Conservation (phyloP, 2,888 invertebrate species). For the Ptychoptera contaminata region DNA sequence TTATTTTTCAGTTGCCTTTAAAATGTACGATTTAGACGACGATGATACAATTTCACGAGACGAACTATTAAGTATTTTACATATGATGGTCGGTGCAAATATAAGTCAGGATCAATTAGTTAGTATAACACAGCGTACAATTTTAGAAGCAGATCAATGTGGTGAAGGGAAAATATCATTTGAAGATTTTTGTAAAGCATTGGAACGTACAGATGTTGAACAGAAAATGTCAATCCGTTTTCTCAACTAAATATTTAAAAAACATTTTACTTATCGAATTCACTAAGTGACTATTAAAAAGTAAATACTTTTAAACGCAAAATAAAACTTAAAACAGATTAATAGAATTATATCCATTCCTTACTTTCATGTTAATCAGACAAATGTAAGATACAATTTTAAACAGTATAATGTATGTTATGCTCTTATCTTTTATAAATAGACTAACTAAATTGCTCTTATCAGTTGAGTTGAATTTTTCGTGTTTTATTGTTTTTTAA, state of each 20-base stretch:
- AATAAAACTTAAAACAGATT: too few relatives aligned
- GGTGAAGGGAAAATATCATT: slow-evolving; percentile 95
- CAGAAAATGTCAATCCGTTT: slow-evolving; percentile 99
- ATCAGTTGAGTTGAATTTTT: too few relatives aligned
- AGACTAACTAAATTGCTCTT: too few relatives aligned
- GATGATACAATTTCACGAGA: slow-evolving; percentile 93
- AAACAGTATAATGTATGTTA: too few relatives aligned
- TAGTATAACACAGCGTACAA: slow-evolving; percentile 97
- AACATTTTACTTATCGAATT: too few relatives aligned
- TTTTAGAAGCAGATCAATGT: slow-evolving; percentile 91
- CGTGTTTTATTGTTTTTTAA: too few relatives aligned
- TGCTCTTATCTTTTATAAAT: too few relatives aligned
- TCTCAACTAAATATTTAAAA: slow-evolving; percentile 53
- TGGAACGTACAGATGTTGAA: slow-evolving; percentile 93
- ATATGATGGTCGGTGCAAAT: slow-evolving; percentile 99
- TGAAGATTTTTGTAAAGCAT: slow-evolving; percentile 87
- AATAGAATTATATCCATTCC: too few relatives aligned
- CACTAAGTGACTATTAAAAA: too few relatives aligned
- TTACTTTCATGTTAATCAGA: too few relatives aligned
- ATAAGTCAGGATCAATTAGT: slow-evolving; percentile 84
- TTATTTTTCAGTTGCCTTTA: slow-evolving; percentile 78
- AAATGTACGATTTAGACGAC: slow-evolving; percentile 98
- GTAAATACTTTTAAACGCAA: too few relatives aligned
- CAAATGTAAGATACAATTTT: too few relatives aligned
- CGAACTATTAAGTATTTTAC: slow-evolving; percentile 87